Evolutionary conservation across 1,140 invertebrate genomes (phyloP).

Genomic region (Dryas iulia): DNA sequence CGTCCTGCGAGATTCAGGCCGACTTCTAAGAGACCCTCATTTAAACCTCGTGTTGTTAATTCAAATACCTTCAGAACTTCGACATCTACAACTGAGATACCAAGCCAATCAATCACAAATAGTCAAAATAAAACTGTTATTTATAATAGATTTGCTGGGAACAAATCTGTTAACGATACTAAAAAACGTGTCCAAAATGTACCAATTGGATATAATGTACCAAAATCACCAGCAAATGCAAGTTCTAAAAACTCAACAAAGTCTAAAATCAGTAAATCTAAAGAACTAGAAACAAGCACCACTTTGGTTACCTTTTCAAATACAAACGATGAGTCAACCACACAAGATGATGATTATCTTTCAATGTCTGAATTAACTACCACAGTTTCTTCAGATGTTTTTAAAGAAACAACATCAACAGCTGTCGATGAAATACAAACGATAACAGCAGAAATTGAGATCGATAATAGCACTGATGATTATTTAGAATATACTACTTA

Average conservation of each 20-base stretch:
- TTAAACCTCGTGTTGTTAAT: constrained; percentile 63
- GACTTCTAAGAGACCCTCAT: constrained; percentile 55
- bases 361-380: constrained; percentile 49
- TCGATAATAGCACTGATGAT: constrained; percentile 57
- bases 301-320: constrained; percentile 3
- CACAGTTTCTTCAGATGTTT: constrained; percentile 22
- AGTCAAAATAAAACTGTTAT: constrained; percentile 59
- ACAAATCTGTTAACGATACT: constrained; percentile 54
- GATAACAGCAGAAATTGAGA: constrained; percentile 46
- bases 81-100: constrained; percentile 63
- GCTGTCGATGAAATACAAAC: constrained; percentile 47
- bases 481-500: constrained; percentile 61
- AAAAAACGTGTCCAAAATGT: constrained; percentile 74
- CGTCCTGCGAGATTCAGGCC: constrained; percentile 39
- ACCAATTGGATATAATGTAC: constrained; percentile 53
- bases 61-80: constrained; percentile 71
- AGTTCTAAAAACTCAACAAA: constrained; percentile 34
- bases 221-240: constrained; percentile 32
- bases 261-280: constrained; percentile 11
- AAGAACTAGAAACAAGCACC: constrained; percentile 27
- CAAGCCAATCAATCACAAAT: constrained; percentile 38
- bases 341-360: constrained; percentile 55
- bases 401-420: constrained; percentile 30
- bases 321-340: constrained; percentile 45
- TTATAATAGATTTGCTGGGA: constrained; percentile 53